These are phyloP conservation scores for Psilopogon haemacephalus DNA, from an alignment of 2,113 vertebrate species.

Conservation along the genomic window DNA sequence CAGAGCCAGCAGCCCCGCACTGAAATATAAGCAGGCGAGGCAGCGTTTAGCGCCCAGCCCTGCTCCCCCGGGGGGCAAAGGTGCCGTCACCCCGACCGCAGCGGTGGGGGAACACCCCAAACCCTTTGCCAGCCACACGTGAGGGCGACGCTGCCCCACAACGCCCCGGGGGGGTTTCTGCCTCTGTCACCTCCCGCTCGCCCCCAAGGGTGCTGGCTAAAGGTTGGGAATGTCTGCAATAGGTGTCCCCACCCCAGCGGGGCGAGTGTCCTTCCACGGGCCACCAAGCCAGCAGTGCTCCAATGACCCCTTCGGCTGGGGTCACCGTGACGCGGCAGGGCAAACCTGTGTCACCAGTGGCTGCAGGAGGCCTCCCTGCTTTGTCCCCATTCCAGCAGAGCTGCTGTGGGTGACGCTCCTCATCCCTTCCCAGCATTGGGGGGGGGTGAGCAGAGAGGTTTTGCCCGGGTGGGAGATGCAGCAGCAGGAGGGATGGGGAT, in stretches of 20 bases:
- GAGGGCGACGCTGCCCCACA: neutral
- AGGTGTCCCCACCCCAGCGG: too few species aligned
- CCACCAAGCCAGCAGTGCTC: neutral
- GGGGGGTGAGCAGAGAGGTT: neutral
- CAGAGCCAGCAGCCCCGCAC: constrained; percentile 31
- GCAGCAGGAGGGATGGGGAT: neutral
- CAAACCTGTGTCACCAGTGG: neutral
- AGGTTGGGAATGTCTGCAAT: fast-evolving
- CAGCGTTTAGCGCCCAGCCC: neutral
- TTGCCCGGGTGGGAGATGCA: fast-evolving
- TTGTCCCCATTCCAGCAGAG: neutral
- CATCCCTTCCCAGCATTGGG: neutral
- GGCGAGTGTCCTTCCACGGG: fast-evolving
- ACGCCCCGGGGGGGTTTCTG: neutral
- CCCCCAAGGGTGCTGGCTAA: neutral
- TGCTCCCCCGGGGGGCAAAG: neutral
- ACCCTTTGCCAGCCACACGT: neutral
- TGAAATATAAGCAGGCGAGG: constrained; percentile 60
- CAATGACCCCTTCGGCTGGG: fast-evolving
- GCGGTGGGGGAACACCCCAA: neutral
- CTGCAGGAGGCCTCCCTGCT: too few species aligned
- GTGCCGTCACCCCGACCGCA: neutral
- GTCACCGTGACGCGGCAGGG: neutral
- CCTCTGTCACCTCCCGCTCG: neutral
- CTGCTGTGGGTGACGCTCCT: fast-evolving